phyloP scores from a whole-genome alignment of 2,113 vertebrate genomes.

The Hucho hucho region DNA sequence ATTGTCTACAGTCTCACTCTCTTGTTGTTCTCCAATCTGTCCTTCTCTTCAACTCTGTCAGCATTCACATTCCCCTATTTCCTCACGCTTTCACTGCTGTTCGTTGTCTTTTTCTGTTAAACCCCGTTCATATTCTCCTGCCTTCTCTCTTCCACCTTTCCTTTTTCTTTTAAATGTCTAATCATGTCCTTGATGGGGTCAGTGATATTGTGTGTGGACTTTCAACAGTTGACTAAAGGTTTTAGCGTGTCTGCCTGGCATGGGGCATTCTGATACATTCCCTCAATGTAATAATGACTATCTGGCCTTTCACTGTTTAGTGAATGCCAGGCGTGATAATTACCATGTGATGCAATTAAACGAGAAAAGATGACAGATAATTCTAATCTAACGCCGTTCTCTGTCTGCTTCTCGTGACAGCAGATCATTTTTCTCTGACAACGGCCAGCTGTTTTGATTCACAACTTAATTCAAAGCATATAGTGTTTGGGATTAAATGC shows the following conservation, averaged over 20 bases:
- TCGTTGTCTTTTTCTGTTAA: not conserved
- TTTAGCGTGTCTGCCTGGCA: slow-evolving; percentile 33
- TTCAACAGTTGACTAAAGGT: slow-evolving; percentile 64
- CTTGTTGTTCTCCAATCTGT: not conserved
- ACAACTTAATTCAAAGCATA: not conserved
- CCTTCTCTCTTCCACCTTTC: not conserved
- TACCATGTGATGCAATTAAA: slow-evolving; percentile 45
- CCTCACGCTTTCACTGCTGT: no score
- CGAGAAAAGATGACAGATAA: slow-evolving; percentile 5
- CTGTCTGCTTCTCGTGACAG: slow-evolving; percentile 3
- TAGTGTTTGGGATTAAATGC: not conserved
- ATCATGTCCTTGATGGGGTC: not conserved
- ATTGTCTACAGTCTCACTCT: not conserved
- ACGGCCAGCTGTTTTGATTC: slow-evolving; percentile 10
- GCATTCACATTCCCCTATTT: not conserved
- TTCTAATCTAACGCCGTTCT: not conserved
- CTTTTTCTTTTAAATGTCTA: not conserved
- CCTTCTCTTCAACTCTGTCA: slow-evolving; percentile 3
- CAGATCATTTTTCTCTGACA: slow-evolving; percentile 1
- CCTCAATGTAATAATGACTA: slow-evolving; percentile 28
- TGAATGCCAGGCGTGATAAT: slow-evolving; percentile 45
- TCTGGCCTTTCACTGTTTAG: slow-evolving; percentile 38
- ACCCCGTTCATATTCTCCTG: not conserved
- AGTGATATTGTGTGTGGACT: not conserved
- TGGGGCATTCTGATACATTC: not conserved